phyloP scores from a whole-genome alignment of 2,888 invertebrate species.

The Rhyacophila evoluta region DNA sequence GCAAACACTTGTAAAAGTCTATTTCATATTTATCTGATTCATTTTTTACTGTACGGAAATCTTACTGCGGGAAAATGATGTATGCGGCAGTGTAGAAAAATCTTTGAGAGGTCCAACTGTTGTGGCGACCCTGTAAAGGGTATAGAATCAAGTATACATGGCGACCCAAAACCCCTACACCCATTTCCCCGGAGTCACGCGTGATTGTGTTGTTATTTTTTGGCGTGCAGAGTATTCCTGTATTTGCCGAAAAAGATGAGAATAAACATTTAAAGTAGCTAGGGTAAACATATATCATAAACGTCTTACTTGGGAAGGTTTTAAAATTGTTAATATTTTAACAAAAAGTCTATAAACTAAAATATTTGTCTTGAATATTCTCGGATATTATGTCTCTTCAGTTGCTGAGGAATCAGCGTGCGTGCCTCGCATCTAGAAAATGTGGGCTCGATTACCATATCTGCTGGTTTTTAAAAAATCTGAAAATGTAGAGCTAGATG shows the following conservation, averaged over 20 bases:
- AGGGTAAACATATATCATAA: not conserved
- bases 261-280: not conserved
- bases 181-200: not conserved
- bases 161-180: constrained; percentile 1
- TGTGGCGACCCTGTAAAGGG: not conserved
- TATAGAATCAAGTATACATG: constrained; percentile 4
- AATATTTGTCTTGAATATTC: too few relatives aligned
- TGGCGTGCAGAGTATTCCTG: not conserved
- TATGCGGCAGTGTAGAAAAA: not conserved
- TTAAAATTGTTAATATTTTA: too few relatives aligned
- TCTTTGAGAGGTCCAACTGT: not conserved
- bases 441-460: too few relatives aligned
- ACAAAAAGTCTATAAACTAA: too few relatives aligned
- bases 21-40: too few relatives aligned
- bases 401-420: too few relatives aligned
- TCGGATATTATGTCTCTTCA: too few relatives aligned
- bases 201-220: constrained; percentile 24
- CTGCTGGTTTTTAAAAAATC: too few relatives aligned
- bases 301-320: too few relatives aligned
- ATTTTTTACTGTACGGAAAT: not conserved
- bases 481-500: too few relatives aligned
- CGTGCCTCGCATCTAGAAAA: too few relatives aligned
- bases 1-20: too few relatives aligned
- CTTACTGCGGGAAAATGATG: not conserved
- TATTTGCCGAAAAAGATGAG: not conserved